Conservation (phyloP, 2,888 invertebrate species). For the Liodrosophila aerea region DNA sequence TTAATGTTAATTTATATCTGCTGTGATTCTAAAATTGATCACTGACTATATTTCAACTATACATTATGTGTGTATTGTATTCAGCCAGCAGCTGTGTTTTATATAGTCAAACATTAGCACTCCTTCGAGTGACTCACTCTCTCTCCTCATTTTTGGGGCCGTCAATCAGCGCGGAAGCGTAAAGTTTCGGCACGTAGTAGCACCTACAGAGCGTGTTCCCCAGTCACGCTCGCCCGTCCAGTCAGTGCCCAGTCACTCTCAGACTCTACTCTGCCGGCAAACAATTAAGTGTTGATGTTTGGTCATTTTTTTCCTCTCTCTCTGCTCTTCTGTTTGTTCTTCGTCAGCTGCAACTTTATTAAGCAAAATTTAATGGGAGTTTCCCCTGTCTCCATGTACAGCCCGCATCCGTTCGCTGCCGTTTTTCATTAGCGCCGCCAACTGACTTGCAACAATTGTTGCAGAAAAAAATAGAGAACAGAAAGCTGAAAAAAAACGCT, state of each 20-base stretch:
- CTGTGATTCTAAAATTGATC: slow-evolving; percentile 10
- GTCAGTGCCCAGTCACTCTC: slow-evolving; percentile 14
- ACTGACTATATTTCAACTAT: slow-evolving; percentile 9
- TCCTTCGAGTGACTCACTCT: slow-evolving; percentile 1
- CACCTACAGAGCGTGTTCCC: slow-evolving; percentile 15
- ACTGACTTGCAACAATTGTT: slow-evolving; percentile 79
- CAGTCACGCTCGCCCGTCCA: slow-evolving; percentile 30
- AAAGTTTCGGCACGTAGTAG: slow-evolving; percentile 56
- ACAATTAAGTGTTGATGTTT: slow-evolving; percentile 81
- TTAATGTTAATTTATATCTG: not conserved
- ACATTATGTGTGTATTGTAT: slow-evolving; percentile 1
- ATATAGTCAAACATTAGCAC: slow-evolving; percentile 16
- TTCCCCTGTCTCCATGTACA: slow-evolving; percentile 7
- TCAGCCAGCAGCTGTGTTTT: slow-evolving; percentile 21
- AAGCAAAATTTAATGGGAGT: slow-evolving; percentile 74
- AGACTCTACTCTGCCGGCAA: slow-evolving; percentile 39
- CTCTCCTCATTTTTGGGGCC: slow-evolving; percentile 10
- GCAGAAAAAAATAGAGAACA: slow-evolving; percentile 42
- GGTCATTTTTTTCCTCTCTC: slow-evolving; percentile 58
- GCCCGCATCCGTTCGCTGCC: slow-evolving; percentile 49
- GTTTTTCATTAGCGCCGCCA: slow-evolving; percentile 73
- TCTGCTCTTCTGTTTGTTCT: slow-evolving; percentile 3
- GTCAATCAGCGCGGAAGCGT: slow-evolving; percentile 50
- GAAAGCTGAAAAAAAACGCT: slow-evolving; percentile 25
- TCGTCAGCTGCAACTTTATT: slow-evolving; percentile 76